These are phyloP conservation scores for Sylvia borin DNA, from an alignment of 2,797 vertebrate species.

Conservation along the genomic window DNA sequence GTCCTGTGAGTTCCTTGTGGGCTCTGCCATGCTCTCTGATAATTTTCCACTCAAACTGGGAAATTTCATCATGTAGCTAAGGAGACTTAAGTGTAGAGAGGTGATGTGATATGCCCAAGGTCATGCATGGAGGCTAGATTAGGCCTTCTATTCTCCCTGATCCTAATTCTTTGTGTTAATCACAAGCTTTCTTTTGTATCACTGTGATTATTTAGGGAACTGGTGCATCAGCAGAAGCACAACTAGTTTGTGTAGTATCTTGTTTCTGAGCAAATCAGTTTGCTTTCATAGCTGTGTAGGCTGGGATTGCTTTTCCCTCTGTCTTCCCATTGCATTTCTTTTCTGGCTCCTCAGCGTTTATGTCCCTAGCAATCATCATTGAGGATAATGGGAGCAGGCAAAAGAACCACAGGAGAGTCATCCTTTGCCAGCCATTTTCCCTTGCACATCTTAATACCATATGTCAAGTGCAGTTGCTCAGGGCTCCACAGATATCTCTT, in stretches of 20 bases:
- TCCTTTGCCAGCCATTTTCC: slow-evolving; percentile 52
- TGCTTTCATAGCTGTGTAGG: slow-evolving; percentile 7
- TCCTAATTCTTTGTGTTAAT: slow-evolving; percentile 4
- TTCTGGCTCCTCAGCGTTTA: slow-evolving; percentile 46
- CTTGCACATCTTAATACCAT: slow-evolving; percentile 61
- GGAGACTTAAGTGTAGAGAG: not conserved
- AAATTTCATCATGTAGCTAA: not conserved
- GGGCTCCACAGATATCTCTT: slow-evolving; percentile 46
- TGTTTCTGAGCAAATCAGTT: not conserved
- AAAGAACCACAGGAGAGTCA: slow-evolving; percentile 47
- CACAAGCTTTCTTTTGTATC: not conserved
- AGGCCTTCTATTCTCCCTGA: not conserved
- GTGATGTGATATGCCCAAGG: not conserved
- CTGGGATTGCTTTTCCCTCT: not conserved
- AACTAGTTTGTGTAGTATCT: not conserved
- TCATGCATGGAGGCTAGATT: not conserved
- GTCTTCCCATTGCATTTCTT: not conserved
- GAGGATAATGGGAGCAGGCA: slow-evolving; percentile 58
- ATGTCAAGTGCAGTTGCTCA: slow-evolving; percentile 64
- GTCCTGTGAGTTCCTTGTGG: not conserved
- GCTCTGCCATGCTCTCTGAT: not conserved
- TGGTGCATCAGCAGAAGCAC: not conserved
- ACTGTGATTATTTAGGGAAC: not conserved
- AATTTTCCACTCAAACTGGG: not conserved
- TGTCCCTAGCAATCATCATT: slow-evolving; percentile 46